Base-by-base conservation (phyloP, 2,888 invertebrate species). In the Drosophila kanekoi region DNA sequence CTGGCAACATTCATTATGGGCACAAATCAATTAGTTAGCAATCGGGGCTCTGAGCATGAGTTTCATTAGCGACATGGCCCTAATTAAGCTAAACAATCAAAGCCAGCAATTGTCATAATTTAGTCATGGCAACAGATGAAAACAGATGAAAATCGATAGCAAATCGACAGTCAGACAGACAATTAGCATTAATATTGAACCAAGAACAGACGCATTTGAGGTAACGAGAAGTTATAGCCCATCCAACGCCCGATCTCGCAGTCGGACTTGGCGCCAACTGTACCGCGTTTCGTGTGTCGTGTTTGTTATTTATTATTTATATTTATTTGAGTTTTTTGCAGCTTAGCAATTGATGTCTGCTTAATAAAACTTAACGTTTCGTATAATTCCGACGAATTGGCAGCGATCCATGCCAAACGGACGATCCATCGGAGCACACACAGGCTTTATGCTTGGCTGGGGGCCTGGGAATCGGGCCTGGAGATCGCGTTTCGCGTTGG, bases 331-430 rank as follows among this genome's bases (percentile, higher is more conserved):
- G 56, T 81, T 89, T 79, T 75, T 81, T 23, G 8, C 28, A 28
- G 73, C 60, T 69, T 69, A 77, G 70, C 81, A 84, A 87, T 87
- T 85, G 87, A 80, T 83, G 87, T 87, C 79, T 80, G 89, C 85
- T 89, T 89, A 89, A 90, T 90, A 89, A 90, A 90, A 90, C 69
- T 87, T 79, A 90, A 90, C 82, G 90, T 89, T 74, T 90, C 90
- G 85, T 84, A 90, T 83, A 90, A 90, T 90, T 90, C 77, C 82
- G 58, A 69, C 66, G 90, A 90, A 90, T 71, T 88, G 70, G 68
- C 83, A 87, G 72, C 78, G 75, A 65, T 81, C 87, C 89, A 74
- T 82, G 67, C 72, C 67, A 77, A 74, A n/a, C n/a, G n/a, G n/a
- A n/a, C n/a, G n/a, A n/a, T n/a, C n/a, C n/a, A n/a, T n/a, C n/a